These are phyloP conservation scores for Piprites chloris DNA, from an alignment of 2,113 vertebrate genomes.

Conservation along the genomic window DNA sequence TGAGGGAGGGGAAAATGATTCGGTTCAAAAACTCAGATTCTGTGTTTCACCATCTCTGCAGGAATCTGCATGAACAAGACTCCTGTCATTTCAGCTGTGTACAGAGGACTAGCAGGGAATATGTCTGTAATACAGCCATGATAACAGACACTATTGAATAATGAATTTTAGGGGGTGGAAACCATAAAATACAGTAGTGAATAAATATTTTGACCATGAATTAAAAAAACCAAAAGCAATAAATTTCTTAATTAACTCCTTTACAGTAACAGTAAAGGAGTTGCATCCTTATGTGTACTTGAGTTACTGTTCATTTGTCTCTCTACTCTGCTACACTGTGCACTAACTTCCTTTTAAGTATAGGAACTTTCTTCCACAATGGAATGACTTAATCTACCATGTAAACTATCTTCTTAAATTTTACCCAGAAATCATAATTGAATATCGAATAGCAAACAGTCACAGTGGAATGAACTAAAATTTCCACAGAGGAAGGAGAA, in stretches of 20 bases:
- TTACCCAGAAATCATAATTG: background rate
- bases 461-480: background rate
- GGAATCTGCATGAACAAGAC: background rate
- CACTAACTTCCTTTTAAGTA: background rate
- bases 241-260: background rate
- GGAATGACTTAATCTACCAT: background rate
- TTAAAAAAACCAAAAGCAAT: background rate
- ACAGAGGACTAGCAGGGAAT: background rate
- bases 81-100: background rate
- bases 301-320: background rate
- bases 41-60: background rate
- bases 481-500: background rate
- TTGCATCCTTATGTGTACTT: background rate
- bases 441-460: background rate
- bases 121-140: background rate
- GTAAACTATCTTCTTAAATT: background rate
- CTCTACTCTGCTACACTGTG: background rate
- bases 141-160: background rate
- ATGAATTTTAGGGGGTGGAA: fast-evolving
- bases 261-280: background rate
- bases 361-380: background rate
- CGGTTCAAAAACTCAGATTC: background rate
- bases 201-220: background rate
- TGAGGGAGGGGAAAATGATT: background rate
- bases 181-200: background rate